Evolutionary conservation across 2,888 invertebrate genomes (phyloP), one percentile per base, ranked within the genome.

Genomic region (Abrostola tripartita): DNA sequence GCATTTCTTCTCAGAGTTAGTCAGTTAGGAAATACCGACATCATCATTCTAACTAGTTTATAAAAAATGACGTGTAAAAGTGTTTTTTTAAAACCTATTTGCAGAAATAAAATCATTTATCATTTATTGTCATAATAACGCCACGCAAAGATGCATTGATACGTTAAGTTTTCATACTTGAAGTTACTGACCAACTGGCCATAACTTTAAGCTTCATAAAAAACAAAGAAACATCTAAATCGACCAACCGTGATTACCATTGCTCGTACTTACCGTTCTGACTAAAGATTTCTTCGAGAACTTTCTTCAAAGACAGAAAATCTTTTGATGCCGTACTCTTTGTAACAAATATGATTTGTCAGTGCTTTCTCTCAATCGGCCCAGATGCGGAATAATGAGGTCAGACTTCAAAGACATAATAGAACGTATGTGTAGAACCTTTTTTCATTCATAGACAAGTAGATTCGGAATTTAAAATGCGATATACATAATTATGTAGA

Each of bases 271-370:
- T 42, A 2, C n/a, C 6, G n/a, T n/a, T 9, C 8, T 8, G 14
- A 47, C 44, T 47, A 47, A 24, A 24, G 44, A 47, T 14, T 4
- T 41, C 41, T 41, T 47, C 44, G 24, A 24, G 24, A 47, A 9
- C 14, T 24, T 24, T 24, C 44, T 47, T 9, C 44, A 47, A 37
- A 50, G 50, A 50, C 10, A 6, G n/a, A 36, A 36, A 36, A 8
- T 50, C 36, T 35, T 50, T 50, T 50, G 11, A 50, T 7, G n/a
- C 10, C 36, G 36, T 11, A 50, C 50, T 50, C 50, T 35, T 50
- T 50, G 35, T 50, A 37, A 47, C 44, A 47, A 47, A 47, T 47
- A 14, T 24, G 14, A 47, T 47, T 47, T 47, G 44, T 47, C 24
- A 47, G 14, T 24, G 14, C 44, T 47, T 24, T 9, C 24, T 47